Conservation (phyloP, 2,888 invertebrate genomes). For the Melitaea athalia region DNA sequence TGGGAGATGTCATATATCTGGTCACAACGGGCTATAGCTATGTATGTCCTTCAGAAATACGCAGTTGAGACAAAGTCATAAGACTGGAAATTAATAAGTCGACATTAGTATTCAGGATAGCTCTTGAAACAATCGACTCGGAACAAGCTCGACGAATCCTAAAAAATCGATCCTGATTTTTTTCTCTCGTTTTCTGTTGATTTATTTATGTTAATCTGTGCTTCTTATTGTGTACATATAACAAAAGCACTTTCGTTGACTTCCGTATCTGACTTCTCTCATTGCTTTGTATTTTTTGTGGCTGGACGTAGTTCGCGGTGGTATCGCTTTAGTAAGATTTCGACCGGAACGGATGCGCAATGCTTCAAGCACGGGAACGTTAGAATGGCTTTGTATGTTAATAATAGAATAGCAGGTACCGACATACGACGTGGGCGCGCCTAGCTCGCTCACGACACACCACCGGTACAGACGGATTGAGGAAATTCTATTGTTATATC, state of each 20-base stretch:
- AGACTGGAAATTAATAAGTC: background rate
- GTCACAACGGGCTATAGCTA: background rate
- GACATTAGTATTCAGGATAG: background rate
- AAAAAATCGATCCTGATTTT: background rate
- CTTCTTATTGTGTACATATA: slow-evolving; percentile 15
- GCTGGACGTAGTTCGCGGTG: slow-evolving; percentile 20
- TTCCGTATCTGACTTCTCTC: slow-evolving; percentile 38
- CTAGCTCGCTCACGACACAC: slow-evolving; percentile 23
- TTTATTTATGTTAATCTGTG: slow-evolving; percentile 12
- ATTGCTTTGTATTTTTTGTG: slow-evolving; percentile 31
- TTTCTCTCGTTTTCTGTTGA: slow-evolving; percentile 8
- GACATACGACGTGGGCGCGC: slow-evolving; percentile 22
- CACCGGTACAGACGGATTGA: background rate
- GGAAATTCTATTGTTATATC: background rate
- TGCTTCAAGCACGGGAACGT: slow-evolving; percentile 46
- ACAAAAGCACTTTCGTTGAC: slow-evolving; percentile 11
- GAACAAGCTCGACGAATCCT: slow-evolving; percentile 1
- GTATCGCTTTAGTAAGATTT: slow-evolving; percentile 20
- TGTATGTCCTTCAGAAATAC: background rate
- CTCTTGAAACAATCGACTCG: background rate
- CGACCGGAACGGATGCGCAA: slow-evolving; percentile 17
- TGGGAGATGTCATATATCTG: slow-evolving; percentile 36
- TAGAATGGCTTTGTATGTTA: slow-evolving; percentile 49
- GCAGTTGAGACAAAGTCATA: background rate
- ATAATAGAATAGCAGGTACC: slow-evolving; percentile 43